A percentile compares a stretch with the other conserved stretches of the same genome.
phyloP scores from a whole-genome alignment of 53 echinoderm and acorn worm species.

The Actinopyga echinites region DNA sequence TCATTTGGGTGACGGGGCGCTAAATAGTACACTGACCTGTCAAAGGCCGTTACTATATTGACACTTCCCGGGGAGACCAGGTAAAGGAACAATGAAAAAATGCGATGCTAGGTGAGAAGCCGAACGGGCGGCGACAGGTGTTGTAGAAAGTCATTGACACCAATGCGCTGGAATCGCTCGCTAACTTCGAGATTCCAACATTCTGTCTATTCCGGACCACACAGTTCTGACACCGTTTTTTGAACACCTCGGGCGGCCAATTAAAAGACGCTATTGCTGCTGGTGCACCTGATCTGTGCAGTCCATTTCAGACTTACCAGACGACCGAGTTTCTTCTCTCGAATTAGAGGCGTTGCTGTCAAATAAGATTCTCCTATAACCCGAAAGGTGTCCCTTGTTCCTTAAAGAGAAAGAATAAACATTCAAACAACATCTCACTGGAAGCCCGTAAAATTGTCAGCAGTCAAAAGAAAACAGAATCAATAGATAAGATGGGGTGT shows the following conservation, averaged over 20 bases:
- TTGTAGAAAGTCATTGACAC: conserved; percentile 28
- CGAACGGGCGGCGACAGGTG: conserved; percentile 22
- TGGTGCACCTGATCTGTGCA: conserved; percentile 22
- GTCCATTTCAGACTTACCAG: conserved; percentile 1
- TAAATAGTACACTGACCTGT: neutral
- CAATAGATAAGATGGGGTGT: too few species aligned
- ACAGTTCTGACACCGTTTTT: conserved; percentile 30
- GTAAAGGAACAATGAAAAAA: neutral
- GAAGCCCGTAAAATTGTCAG: too few species aligned
- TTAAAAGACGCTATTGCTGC: conserved; percentile 27
- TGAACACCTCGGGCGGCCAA: conserved; percentile 32
- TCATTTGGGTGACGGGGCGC: neutral
- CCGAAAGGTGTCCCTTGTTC: too few species aligned
- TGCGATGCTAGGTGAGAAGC: conserved; percentile 11
- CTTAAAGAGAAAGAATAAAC: too few species aligned
- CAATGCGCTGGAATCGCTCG: neutral
- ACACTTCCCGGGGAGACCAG: neutral
- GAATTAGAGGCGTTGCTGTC: too few species aligned
- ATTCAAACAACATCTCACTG: too few species aligned
- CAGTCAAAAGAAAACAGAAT: too few species aligned
- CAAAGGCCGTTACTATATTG: neutral
- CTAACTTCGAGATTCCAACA: too few species aligned
- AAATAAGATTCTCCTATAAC: too few species aligned
- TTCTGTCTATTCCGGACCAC: conserved; percentile 15
- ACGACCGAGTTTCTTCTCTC: too few species aligned